Evolutionary conservation across 2,797 vertebrate genomes (phyloP).

Genomic region (Cetoscarus ocellatus): DNA sequence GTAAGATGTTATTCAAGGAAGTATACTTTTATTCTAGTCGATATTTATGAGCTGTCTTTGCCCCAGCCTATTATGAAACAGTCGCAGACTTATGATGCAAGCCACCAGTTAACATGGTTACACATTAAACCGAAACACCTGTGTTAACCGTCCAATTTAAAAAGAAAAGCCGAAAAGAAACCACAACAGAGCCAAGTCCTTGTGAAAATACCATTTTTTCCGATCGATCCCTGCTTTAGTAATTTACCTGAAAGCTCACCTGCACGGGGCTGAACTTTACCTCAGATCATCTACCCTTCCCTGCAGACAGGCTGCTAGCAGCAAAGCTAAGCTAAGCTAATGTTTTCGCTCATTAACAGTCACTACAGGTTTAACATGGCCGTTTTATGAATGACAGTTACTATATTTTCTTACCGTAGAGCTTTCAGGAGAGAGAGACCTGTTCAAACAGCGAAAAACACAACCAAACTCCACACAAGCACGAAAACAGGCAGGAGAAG

Average conservation of each 20-base stretch:
- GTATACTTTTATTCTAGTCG: too few species aligned
- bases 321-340: conserved; percentile 34
- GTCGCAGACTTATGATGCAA: too few species aligned
- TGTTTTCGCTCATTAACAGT: neutral
- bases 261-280: neutral
- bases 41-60: too few species aligned
- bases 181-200: neutral
- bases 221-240: neutral
- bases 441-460: neutral
- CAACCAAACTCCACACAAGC: neutral
- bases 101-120: too few species aligned
- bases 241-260: neutral
- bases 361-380: neutral
- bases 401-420: conserved; percentile 13
- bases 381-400: neutral
- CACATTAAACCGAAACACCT: too few species aligned
- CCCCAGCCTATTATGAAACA: too few species aligned
- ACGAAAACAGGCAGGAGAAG: neutral
- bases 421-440: neutral
- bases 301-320: conserved; percentile 2
- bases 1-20: too few species aligned
- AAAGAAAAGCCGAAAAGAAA: neutral
- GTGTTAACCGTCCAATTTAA: neutral
- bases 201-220: too few species aligned
- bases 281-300: neutral